Evolutionary conservation across 2,888 invertebrate species (phyloP).

Genomic region (Quadroppia sp.): DNA sequence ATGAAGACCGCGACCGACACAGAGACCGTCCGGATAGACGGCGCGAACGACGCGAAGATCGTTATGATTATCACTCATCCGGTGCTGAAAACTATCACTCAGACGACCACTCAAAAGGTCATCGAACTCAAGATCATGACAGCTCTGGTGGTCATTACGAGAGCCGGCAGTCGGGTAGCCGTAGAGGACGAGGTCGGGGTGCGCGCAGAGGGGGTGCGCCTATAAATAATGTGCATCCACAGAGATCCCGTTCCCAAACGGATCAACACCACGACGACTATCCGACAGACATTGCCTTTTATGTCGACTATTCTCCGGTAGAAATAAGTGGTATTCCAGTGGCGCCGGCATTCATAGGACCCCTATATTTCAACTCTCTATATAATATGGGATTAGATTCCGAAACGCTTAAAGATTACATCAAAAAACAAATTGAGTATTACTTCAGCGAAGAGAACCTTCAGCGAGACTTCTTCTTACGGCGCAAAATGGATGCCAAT

Average conservation of each 20-base stretch:
- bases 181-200: conserved; percentile 3
- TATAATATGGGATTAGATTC: conserved; percentile 56
- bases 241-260: conserved; percentile 35
- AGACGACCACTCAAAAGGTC: conserved; percentile 28
- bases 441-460: conserved; percentile 97
- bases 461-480: conserved; percentile 88
- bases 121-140: background rate
- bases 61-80: conserved; percentile 25
- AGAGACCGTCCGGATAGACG: background rate
- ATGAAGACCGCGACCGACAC: background rate
- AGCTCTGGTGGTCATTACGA: background rate
- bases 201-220: background rate
- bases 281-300: conserved; percentile 39
- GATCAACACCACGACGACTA: conserved; percentile 45
- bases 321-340: conserved; percentile 44
- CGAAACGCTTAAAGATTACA: conserved; percentile 70
- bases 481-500: conserved; percentile 91
- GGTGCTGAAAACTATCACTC: conserved; percentile 28
- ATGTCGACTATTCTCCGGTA: conserved; percentile 38
- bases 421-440: conserved; percentile 92
- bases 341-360: conserved; percentile 45
- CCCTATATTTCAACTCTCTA: conserved; percentile 42
- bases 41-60: conserved; percentile 14
- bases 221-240: background rate
- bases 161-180: background rate